Evolutionary conservation across 2,888 invertebrate genomes (phyloP), one percentile per base, ranked within the genome.

Genomic region (Agrochola litura): DNA sequence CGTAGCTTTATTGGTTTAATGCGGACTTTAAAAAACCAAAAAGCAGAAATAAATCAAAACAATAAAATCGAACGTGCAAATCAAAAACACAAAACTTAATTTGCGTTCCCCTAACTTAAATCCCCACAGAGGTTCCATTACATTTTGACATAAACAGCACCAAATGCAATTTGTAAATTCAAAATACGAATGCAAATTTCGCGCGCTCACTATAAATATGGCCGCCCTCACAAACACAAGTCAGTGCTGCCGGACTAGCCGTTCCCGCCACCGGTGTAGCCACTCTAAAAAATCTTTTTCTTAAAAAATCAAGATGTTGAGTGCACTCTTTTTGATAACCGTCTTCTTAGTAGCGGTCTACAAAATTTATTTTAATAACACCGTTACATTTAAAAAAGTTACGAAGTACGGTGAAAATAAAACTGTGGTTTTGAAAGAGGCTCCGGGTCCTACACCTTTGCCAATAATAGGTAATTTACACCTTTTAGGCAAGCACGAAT

Each of bases 391-490:
- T 84, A 92, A 88, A 76, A 93, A 88, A 75, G 73, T 88, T 2
- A 91, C 86, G 4, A 94, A 91, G 79, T 91, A 94, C 78, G 93
- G 92, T 37, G 92, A 89, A 2, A 84, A 83, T 30, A 90, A 88
- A 66, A 81, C 89, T 8, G 83, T 90, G 25, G 86, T 91, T n/a
- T 86, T 95, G 19, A 92, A 92, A 77, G 92, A 95, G 83, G 97
- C 98, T 19, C 98, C 98, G 63, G 98, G 98, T 0, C 98, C 98
- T 0, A 91, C 93, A 30, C 97, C 98, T 22, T 88, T 96, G 82
- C 98, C 98, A 0, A 86, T 98, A 0, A 95, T 98, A 77, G 98
- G 98, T 30, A 98, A 97, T 91, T 94, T 98, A 83, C 98, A 98
- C 91, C 96, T 98, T 37, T 92, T 98, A 71, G 96, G 96, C 19